Base-by-base conservation (phyloP, 1,140 invertebrate species). In the Drosophila varians region DNA sequence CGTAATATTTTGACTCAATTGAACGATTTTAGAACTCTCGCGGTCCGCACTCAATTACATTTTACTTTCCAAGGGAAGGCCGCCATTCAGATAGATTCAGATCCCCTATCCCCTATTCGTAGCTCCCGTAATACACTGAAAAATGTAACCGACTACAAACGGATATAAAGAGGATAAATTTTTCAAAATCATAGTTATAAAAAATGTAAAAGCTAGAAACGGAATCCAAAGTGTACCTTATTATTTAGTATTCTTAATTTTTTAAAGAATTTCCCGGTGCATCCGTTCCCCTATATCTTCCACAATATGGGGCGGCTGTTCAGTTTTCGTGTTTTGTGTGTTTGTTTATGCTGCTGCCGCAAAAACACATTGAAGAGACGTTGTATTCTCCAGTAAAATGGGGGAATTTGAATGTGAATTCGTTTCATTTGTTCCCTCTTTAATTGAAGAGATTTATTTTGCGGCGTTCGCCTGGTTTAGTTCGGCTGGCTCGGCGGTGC, bases 51-150 rank as follows among this genome's bases (percentile, higher is more conserved):
- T 84, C 80, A 84, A 84, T 74, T 86, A 76, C 80, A 84, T 86
- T 84, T 84, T 73, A 76, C 80, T 84, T 84, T 84, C 76, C 72
- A 86, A 86, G 80, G 82, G 82, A 86, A 84, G 80, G 72, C 61
- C 46, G 58, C 73, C 73, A 60, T 65, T 56, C 79, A 72, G 36
- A 69, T 34, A 53, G 40, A 72, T n/a, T n/a, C 46, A 62, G 49
- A 66, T 72, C 45, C 46, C 34, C 47, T 38, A 26, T n/a, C 21
- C 55, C 12, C 6, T 6, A 9, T 16, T 7, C 6, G 36, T 14
- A 1, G 36, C 36, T 38, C 36, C n/a, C 14, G 36, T 1, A 2
- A 1, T 38, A 16, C 36, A 38, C 36, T 38, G 36, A 12, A 38
- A 38, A 16, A 38, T 5, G 5, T 1, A 31, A 7, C 6, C 6